These are phyloP conservation scores for Stigmatopora argus DNA, from an alignment of 2,113 vertebrate species.

Conservation along the genomic window DNA sequence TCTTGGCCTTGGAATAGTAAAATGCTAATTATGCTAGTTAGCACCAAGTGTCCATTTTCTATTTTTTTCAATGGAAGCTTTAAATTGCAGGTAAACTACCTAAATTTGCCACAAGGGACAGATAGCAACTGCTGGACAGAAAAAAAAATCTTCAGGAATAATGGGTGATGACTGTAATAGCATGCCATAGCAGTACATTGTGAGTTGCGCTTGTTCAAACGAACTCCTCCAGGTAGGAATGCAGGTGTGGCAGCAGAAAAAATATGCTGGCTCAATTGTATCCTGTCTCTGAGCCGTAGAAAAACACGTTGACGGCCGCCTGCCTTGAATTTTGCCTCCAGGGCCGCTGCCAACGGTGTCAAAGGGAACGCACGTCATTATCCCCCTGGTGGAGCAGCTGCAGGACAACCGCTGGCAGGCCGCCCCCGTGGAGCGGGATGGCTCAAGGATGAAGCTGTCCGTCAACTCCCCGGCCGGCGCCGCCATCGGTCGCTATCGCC, in stretches of 20 bases:
- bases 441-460: conserved; percentile 58
- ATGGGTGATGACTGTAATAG: neutral
- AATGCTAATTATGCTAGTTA: no score
- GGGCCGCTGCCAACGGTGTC: conserved; percentile 46
- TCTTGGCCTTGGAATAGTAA: no score
- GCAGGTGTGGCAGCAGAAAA: conserved; percentile 24
- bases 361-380: conserved; percentile 52
- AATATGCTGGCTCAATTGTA: neutral
- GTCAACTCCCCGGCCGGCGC: conserved; percentile 70
- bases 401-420: conserved; percentile 75
- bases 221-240: neutral
- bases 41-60: no score
- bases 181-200: neutral
- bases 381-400: conserved; percentile 66
- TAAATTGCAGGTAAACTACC: no score
- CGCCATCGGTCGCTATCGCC: conserved; percentile 75
- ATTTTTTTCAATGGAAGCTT: no score
- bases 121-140: neutral
- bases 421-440: conserved; percentile 54
- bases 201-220: neutral
- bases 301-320: neutral
- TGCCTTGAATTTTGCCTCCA: conserved; percentile 8
- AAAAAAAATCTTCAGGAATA: neutral
- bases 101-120: neutral
- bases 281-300: neutral